A percentile compares a stretch with the other conserved stretches of the same genome.
phyloP scores from a whole-genome alignment of 2,888 invertebrate genomes.

The Deroplatys truncata region DNA sequence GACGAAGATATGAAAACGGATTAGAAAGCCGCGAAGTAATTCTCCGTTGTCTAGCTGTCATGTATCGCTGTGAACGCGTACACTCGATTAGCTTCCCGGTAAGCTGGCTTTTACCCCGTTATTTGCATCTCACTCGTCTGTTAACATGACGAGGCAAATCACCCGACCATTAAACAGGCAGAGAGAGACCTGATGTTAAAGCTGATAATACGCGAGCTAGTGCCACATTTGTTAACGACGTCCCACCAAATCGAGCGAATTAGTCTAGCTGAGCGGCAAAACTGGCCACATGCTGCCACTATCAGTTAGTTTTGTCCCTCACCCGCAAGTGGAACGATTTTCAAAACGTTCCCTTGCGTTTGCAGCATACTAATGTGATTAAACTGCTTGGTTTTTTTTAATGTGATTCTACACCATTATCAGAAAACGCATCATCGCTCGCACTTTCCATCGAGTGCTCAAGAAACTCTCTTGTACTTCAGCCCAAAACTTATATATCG shows the following conservation, averaged over 20 bases:
- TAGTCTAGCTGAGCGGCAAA: neutral
- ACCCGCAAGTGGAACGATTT: too few relatives aligned
- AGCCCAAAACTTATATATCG: too few relatives aligned
- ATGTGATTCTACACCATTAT: too few relatives aligned
- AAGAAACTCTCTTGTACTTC: too few relatives aligned
- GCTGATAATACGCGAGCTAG: neutral
- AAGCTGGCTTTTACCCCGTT: neutral
- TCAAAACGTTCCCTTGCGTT: too few relatives aligned
- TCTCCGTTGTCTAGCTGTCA: neutral
- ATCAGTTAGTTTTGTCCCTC: neutral
- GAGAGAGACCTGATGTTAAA: neutral
- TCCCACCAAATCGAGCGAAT: neutral
- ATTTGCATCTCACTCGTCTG: neutral
- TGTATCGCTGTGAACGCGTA: neutral
- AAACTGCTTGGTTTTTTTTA: too few relatives aligned
- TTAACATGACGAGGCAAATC: neutral
- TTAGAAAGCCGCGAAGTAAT: neutral
- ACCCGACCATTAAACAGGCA: neutral
- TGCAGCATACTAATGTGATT: too few relatives aligned
- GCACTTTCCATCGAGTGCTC: too few relatives aligned
- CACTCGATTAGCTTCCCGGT: neutral
- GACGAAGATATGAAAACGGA: neutral
- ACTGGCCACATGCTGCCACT: neutral
- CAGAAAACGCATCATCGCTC: too few relatives aligned
- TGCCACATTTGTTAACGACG: neutral